A percentile compares a stretch with the other conserved stretches of the same genome.
Evolutionary conservation across 2,888 invertebrate species (phyloP).

Genomic region (Pycnomerus fuliginosus): DNA sequence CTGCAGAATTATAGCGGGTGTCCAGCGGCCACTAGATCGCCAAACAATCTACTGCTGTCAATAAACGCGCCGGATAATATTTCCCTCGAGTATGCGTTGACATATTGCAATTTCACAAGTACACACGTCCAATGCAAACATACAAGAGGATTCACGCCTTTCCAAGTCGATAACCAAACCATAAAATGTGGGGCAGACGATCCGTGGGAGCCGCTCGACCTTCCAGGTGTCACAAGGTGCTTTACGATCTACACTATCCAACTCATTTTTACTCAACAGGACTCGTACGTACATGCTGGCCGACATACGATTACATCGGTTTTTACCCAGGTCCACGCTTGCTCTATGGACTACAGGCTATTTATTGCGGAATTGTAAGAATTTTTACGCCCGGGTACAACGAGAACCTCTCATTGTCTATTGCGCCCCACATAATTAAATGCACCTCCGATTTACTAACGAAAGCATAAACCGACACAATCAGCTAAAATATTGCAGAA

Average conservation of each 20-base stretch:
- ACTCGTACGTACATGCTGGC: conserved; percentile 43
- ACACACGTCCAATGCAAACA: conserved; percentile 44
- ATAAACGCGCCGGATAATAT: conserved; percentile 53
- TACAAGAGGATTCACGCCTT: conserved; percentile 26
- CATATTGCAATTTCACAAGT: conserved; percentile 51
- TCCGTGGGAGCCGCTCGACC: conserved; percentile 32
- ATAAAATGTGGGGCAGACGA: conserved; percentile 46
- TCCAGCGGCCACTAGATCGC: conserved; percentile 51
- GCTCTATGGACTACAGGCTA: conserved; percentile 42
- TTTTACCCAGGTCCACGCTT: conserved; percentile 38
- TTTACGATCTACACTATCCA: conserved; percentile 44
- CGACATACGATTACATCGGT: conserved; percentile 47
- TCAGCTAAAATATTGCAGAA: conserved; percentile 18
- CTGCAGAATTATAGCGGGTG: conserved; percentile 51
- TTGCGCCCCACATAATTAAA: no score
- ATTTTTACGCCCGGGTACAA: no score
- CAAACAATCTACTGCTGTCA: conserved; percentile 54
- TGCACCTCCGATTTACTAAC: no score
- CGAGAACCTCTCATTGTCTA: no score
- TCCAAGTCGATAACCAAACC: conserved; percentile 34
- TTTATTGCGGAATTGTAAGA: conserved; percentile 44
- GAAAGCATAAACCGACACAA: no score
- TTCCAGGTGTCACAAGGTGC: conserved; percentile 44
- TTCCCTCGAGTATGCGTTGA: conserved; percentile 49
- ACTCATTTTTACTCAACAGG: conserved; percentile 45